These are phyloP conservation scores for Margarornis squamiger DNA, from an alignment of 2,797 vertebrate genomes.

Conservation along the genomic window DNA sequence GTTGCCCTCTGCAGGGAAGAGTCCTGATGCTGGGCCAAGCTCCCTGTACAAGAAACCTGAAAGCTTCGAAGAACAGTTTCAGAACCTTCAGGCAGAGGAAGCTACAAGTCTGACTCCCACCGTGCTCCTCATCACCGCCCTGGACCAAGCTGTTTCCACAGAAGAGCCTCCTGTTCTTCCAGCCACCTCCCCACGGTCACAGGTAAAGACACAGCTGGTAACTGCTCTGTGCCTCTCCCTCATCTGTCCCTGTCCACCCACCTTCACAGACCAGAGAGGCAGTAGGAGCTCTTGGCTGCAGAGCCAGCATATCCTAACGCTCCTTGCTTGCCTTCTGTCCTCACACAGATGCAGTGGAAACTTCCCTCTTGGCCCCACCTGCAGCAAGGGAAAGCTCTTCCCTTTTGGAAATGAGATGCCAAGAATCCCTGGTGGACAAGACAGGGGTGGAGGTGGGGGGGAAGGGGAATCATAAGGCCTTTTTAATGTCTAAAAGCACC, in stretches of 20 bases:
- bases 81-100: slow-evolving; percentile 55
- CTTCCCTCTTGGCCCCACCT: neutral
- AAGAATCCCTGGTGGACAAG: neutral
- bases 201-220: slow-evolving; percentile 78
- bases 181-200: slow-evolving; percentile 82
- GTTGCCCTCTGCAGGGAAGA: slow-evolving; percentile 66
- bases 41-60: slow-evolving; percentile 82
- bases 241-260: neutral
- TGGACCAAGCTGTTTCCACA: slow-evolving; percentile 81
- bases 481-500: neutral
- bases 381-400: neutral
- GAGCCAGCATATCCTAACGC: neutral
- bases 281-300: neutral
- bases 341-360: neutral
- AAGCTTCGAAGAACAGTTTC: slow-evolving; percentile 71
- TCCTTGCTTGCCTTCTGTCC: neutral
- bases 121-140: slow-evolving; percentile 65
- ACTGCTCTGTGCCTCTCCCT: neutral
- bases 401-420: neutral
- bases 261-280: neutral
- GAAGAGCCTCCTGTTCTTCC: slow-evolving; percentile 85
- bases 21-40: slow-evolving; percentile 77
- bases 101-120: slow-evolving; percentile 67
- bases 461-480: neutral
- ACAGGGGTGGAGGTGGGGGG: neutral